phyloP scores from a whole-genome alignment of 1,140 invertebrate genomes.

The Zaprionus davidi region DNA sequence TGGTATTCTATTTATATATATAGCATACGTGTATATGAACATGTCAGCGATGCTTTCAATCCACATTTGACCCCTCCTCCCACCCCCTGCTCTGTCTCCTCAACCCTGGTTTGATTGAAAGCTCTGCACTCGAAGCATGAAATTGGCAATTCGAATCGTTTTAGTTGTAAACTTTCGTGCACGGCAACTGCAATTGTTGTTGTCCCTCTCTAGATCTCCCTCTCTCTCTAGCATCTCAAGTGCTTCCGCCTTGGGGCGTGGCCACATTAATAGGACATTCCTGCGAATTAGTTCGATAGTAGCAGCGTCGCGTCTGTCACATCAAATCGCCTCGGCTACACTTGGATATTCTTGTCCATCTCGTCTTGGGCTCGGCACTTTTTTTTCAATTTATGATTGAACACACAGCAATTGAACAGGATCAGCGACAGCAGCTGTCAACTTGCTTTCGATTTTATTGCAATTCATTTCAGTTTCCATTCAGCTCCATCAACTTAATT shows the following conservation, averaged over 20 bases:
- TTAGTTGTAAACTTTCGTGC: conserved; percentile 70
- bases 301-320: too few species aligned
- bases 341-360: background rate
- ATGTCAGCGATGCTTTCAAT: conserved; percentile 32
- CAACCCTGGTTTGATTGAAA: conserved; percentile 55
- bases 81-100: background rate
- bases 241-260: background rate
- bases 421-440: background rate
- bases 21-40: conserved; percentile 25
- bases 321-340: background rate
- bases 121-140: conserved; percentile 70
- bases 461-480: background rate
- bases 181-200: conserved; percentile 28
- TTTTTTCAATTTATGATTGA: conserved; percentile 11
- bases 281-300: conserved; percentile 30
- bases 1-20: conserved; percentile 11
- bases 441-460: background rate
- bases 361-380: too few species aligned
- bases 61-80: background rate
- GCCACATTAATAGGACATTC: conserved; percentile 45
- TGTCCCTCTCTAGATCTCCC: background rate
- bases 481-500: background rate
- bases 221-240: background rate
- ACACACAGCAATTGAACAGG: conserved; percentile 1
- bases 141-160: conserved; percentile 77